phyloP scores from a whole-genome alignment of 2,888 invertebrate genomes.

The Pseudeuparius sepicola region DNA sequence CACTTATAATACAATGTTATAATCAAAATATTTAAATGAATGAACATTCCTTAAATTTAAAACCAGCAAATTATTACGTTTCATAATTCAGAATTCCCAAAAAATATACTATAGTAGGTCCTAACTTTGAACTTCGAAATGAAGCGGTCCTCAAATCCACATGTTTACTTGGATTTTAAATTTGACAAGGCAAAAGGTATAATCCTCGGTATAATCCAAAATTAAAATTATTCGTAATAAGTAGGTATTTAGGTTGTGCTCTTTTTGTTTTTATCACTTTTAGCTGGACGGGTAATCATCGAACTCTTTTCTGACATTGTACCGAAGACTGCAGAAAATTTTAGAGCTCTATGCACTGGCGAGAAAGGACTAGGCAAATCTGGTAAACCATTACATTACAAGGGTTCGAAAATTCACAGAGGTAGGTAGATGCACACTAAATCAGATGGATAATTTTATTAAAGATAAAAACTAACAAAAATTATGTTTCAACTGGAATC shows the following conservation, averaged over 20 bases:
- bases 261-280: conserved; percentile 24
- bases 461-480: too few species aligned
- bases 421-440: conserved; percentile 37
- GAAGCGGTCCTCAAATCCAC: conserved; percentile 6
- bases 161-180: conserved; percentile 16
- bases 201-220: too few species aligned
- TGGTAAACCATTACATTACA: conserved; percentile 73
- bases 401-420: conserved; percentile 72
- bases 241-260: neutral
- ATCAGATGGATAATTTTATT: conserved; percentile 15
- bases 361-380: conserved; percentile 64
- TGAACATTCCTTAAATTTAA: too few species aligned
- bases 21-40: too few species aligned
- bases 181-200: conserved; percentile 16
- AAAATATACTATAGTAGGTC: too few species aligned
- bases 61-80: too few species aligned
- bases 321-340: conserved; percentile 86
- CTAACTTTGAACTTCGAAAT: too few species aligned
- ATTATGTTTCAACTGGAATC: too few species aligned
- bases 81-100: too few species aligned
- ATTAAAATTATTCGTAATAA: too few species aligned
- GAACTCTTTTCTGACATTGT: conserved; percentile 76
- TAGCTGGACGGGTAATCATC: conserved; percentile 75
- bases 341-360: conserved; percentile 84
- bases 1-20: too few species aligned